Conservation (phyloP, 2,888 invertebrate genomes). For the Margaritifera margaritifera region DNA sequence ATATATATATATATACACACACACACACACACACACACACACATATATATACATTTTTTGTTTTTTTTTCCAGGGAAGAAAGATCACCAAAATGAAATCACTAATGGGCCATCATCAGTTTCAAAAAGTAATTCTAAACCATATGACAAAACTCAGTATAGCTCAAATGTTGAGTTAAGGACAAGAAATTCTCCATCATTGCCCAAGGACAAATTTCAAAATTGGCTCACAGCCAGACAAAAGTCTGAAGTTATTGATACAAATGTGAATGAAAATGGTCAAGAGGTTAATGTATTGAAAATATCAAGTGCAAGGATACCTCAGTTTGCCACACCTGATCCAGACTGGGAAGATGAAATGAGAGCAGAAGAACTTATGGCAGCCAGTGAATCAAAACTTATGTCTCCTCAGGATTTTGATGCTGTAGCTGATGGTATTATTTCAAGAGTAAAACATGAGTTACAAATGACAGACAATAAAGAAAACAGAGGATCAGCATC, state of each 20-base stretch:
- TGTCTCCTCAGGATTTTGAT: conserved; percentile 51
- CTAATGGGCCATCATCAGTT: too few species aligned
- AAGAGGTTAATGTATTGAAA: conserved; percentile 32
- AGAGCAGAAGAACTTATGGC: conserved; percentile 35
- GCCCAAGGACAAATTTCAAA: conserved; percentile 40
- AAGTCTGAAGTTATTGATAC: conserved; percentile 5
- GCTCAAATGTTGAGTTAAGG: too few species aligned
- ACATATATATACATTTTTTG: too few species aligned
- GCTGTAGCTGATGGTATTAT: conserved; percentile 53
- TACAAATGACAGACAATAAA: conserved; percentile 19
- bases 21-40: too few species aligned
- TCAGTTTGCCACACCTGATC: conserved; percentile 43
- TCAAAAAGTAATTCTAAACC: too few species aligned
- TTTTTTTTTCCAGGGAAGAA: too few species aligned
- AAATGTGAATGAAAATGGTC: conserved; percentile 3
- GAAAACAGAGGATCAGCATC: conserved; percentile 1
- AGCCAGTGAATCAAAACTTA: conserved; percentile 33
- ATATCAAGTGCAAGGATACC: conserved; percentile 39
- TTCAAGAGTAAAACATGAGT: conserved; percentile 45
- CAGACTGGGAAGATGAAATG: conserved; percentile 20
- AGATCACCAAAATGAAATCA: too few species aligned
- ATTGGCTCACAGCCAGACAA: conserved; percentile 46
- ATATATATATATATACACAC: too few species aligned
- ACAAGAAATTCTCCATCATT: too few species aligned
- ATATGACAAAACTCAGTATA: too few species aligned